phyloP scores from a whole-genome alignment of 2,113 vertebrate genomes.

The Sigmodon hispidus region DNA sequence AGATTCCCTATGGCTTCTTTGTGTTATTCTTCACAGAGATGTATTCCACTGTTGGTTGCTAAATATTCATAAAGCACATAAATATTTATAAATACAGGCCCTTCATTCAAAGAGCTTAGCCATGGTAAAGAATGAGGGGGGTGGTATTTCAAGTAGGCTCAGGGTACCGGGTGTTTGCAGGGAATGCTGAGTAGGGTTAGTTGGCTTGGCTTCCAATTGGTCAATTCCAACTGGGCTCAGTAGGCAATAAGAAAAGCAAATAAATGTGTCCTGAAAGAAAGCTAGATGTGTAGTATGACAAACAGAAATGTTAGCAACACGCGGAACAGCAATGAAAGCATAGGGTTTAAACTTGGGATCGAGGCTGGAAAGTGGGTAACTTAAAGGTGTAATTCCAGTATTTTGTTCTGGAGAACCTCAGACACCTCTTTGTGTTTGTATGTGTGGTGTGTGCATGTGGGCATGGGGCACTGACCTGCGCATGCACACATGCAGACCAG shows the following conservation, averaged over 20 bases:
- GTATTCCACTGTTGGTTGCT: not conserved
- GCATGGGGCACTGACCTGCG: not conserved
- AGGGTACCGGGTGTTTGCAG: not conserved
- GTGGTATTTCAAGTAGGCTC: not conserved
- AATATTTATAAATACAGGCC: not conserved
- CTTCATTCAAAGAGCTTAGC: slow-evolving; percentile 1
- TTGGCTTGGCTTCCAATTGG: not conserved
- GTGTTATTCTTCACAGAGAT: not conserved
- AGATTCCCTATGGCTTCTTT: not conserved
- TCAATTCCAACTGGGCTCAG: not conserved
- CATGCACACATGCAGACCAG: not conserved
- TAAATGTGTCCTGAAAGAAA: not conserved
- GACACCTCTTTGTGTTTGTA: not conserved
- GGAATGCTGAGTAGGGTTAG: not conserved
- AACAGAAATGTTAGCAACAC: not conserved
- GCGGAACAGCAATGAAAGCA: not conserved
- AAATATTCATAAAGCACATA: slow-evolving; percentile 28
- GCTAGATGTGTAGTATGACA: not conserved
- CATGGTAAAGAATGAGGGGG: not conserved
- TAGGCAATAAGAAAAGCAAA: not conserved
- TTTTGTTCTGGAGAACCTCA: not conserved
- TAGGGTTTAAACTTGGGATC: not conserved
- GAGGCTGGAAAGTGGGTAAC: not conserved
- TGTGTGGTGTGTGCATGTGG: not conserved
- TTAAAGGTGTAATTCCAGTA: not conserved